Conservation (phyloP, 2,888 invertebrate genomes). For the Oligia strigilis region DNA sequence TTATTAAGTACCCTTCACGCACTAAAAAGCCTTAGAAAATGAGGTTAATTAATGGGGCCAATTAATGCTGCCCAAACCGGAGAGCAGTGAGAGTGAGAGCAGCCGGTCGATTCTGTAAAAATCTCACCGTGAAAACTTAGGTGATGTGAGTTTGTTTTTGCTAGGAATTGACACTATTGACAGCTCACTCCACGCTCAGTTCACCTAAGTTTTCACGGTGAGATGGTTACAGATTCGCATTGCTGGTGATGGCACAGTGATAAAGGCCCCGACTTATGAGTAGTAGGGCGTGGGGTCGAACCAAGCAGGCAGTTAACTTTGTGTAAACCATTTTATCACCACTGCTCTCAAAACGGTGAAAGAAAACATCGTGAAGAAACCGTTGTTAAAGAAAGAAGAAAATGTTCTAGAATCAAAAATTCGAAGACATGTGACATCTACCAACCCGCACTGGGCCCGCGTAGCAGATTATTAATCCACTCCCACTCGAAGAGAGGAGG, state of each 20-base stretch:
- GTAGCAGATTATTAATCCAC: neutral
- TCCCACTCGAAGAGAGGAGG: neutral
- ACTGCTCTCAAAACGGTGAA: too few relatives aligned
- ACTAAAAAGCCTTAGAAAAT: neutral
- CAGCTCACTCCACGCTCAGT: too few relatives aligned
- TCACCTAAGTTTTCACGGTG: too few relatives aligned
- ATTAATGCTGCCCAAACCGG: neutral
- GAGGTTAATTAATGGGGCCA: neutral
- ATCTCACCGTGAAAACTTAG: too few relatives aligned
- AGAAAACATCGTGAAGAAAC: too few relatives aligned
- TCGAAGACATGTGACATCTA: neutral
- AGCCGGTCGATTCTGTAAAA: too few relatives aligned
- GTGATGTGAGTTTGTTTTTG: too few relatives aligned
- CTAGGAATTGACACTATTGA: too few relatives aligned
- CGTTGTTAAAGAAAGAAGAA: too few relatives aligned
- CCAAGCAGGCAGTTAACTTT: neutral
- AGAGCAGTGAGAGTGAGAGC: neutral
- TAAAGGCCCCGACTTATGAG: neutral
- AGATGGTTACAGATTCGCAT: too few relatives aligned
- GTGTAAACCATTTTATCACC: too few relatives aligned
- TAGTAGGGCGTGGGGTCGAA: too few relatives aligned
- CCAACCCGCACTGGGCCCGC: neutral
- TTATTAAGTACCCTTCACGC: neutral
- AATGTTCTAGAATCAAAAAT: neutral
- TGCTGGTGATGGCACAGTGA: neutral